Evolutionary conservation across 53 echinoderm and acorn worm species (phyloP).

Genomic region (Stichopus horrens): DNA sequence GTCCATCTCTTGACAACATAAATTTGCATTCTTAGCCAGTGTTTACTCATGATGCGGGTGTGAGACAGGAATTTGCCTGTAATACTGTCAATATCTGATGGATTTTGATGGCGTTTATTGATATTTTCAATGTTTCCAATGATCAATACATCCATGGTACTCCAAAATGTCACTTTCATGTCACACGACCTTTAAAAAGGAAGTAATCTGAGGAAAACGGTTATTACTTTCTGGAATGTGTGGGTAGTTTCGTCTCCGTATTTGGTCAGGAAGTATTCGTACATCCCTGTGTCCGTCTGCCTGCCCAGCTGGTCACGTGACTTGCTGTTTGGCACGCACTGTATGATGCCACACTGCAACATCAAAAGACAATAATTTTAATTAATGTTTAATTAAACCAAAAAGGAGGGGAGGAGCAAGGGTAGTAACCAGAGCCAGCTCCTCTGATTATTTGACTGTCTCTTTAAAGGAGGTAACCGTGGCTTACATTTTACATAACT

Average conservation of each 20-base stretch:
- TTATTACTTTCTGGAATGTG: constrained; percentile 83
- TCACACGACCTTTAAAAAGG: too few relatives aligned
- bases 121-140: too few relatives aligned
- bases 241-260: constrained; percentile 94
- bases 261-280: constrained; percentile 91
- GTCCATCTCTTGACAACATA: neutral
- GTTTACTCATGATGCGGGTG: too few relatives aligned
- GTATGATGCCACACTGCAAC: constrained; percentile 83
- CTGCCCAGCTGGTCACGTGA: constrained; percentile 93
- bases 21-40: neutral
- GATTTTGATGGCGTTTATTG: too few relatives aligned
- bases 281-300: constrained; percentile 95
- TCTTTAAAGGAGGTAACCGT: too few relatives aligned
- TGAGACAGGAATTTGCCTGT: too few relatives aligned
- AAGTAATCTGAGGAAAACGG: neutral
- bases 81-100: too few relatives aligned
- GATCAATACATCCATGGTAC: neutral
- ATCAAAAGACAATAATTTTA: too few relatives aligned
- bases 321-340: constrained; percentile 93
- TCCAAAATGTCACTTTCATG: too few relatives aligned
- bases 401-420: neutral
- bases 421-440: too few relatives aligned
- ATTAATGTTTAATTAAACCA: neutral
- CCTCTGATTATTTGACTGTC: too few relatives aligned
- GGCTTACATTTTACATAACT: too few relatives aligned